Conservation (phyloP, 1,140 invertebrate genomes). For the Chionoecetes opilio region DNA sequence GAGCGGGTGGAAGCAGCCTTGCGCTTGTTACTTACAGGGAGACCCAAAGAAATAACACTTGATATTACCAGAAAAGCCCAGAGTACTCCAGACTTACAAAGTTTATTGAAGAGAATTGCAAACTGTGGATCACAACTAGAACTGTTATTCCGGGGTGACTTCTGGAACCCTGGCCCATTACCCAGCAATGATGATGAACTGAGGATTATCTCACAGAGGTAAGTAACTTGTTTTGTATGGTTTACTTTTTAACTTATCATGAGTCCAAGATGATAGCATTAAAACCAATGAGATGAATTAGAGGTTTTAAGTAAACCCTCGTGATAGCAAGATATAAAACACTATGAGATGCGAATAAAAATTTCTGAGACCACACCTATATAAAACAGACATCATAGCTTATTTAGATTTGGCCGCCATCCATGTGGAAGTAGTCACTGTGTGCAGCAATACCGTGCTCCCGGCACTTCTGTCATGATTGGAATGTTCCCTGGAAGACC, state of each 20-base stretch:
- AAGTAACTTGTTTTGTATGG: too few species aligned
- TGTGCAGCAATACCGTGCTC: too few species aligned
- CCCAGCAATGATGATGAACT: constrained; percentile 39
- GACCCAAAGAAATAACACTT: not conserved
- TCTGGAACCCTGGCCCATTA: not conserved
- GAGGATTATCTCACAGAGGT: not conserved
- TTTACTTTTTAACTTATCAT: not conserved
- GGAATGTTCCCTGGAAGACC: too few species aligned
- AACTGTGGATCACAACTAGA: not conserved
- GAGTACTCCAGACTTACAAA: not conserved
- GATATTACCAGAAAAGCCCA: not conserved
- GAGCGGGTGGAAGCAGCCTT: not conserved
- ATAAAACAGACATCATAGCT: not conserved
- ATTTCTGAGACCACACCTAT: not conserved
- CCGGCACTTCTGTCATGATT: too few species aligned
- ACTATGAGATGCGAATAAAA: too few species aligned
- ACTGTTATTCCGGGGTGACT: constrained; percentile 13
- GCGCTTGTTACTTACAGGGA: not conserved
- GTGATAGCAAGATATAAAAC: not conserved
- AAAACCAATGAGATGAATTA: too few species aligned
- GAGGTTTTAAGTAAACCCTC: not conserved
- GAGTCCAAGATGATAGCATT: not conserved
- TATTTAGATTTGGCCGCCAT: too few species aligned
- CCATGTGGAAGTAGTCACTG: too few species aligned
- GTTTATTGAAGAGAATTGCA: not conserved